Evolutionary conservation across 2,113 vertebrate species (phyloP).

Genomic region (Okapia johnstoni): DNA sequence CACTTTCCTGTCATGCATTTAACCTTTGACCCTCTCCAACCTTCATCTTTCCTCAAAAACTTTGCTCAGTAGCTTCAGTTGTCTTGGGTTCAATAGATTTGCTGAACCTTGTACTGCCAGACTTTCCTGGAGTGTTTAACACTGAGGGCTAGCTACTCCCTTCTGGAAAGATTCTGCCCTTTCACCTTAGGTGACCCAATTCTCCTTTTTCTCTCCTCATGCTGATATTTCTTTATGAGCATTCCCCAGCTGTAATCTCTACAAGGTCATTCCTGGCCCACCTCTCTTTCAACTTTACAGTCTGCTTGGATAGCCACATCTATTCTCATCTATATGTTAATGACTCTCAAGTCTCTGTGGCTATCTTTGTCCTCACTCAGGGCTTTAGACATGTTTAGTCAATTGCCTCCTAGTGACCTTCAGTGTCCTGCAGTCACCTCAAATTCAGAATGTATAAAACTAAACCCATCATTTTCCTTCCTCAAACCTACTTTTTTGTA

Average conservation of each 20-base stretch:
- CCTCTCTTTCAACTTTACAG: background rate
- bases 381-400: background rate
- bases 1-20: background rate
- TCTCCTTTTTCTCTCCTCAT: background rate
- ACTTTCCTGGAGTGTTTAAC: background rate
- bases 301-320: too few relatives aligned
- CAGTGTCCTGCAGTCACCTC: background rate
- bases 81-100: background rate
- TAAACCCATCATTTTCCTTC: background rate
- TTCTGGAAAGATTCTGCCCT: background rate
- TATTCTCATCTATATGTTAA: conserved; percentile 19
- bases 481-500: background rate
- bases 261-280: background rate
- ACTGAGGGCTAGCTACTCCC: background rate
- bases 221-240: background rate
- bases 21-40: background rate
- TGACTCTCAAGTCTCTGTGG: background rate
- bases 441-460: background rate
- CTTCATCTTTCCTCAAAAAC: background rate
- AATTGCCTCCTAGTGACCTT: background rate
- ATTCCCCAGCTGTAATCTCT: background rate
- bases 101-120: background rate
- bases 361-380: background rate
- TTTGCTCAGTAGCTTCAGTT: background rate
- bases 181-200: background rate